Percentiles rank a stretch among this genome's conserved stretches.
Evolutionary conservation across 2,888 invertebrate species (phyloP).

Genomic region (Lysandra coridon): DNA sequence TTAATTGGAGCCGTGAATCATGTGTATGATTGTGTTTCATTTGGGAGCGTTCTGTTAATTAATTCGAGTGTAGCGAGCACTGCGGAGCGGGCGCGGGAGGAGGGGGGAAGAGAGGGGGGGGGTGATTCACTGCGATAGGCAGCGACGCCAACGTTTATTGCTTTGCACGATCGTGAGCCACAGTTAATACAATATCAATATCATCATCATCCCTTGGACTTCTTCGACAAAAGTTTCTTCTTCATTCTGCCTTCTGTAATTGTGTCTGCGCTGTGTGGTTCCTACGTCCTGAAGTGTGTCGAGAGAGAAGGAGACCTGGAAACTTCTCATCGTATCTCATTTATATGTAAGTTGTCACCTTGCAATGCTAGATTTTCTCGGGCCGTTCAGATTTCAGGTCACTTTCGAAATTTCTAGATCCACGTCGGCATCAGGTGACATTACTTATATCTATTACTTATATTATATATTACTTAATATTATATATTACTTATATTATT

Average conservation of each 20-base stretch:
- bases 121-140: neutral
- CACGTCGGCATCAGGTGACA: too few relatives aligned
- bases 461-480: too few relatives aligned
- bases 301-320: neutral
- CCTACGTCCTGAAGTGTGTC: neutral
- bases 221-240: too few relatives aligned
- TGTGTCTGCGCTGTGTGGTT: neutral
- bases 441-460: too few relatives aligned
- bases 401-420: too few relatives aligned
- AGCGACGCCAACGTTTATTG: neutral
- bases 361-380: too few relatives aligned
- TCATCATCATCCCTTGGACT: neutral
- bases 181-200: neutral
- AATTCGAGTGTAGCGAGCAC: neutral
- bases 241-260: neutral
- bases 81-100: neutral
- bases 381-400: too few relatives aligned
- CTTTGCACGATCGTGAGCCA: neutral
- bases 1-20: conserved; percentile 18
- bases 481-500: too few relatives aligned
- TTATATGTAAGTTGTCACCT: too few relatives aligned
- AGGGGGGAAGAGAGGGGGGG: neutral
- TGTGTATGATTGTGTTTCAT: conserved; percentile 18
- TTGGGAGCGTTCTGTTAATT: conserved; percentile 12
- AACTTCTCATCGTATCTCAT: neutral